Evolutionary conservation across 2,113 vertebrate species (phyloP), one percentile per base, ranked within the genome.

Genomic region (Noctilio leporinus): DNA sequence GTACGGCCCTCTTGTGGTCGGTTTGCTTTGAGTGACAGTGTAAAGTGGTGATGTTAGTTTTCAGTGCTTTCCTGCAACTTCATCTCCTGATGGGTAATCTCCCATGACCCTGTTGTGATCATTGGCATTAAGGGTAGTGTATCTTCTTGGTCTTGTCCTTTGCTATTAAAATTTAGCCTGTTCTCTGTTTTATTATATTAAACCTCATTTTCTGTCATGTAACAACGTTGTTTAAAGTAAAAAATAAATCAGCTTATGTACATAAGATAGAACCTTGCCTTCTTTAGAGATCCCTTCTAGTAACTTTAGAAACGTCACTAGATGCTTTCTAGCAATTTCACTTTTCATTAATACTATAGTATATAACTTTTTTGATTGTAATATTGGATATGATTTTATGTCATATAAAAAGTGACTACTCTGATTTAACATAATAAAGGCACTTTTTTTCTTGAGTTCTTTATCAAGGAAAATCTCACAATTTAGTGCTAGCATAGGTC

Each of bases 241-340:
- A 55, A 91, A 87, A 55, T 7, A 26, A 43, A 28, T 30, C 49
- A 28, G 12, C 30, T 35, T 47, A 9, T 24, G 1, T 73, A 5
- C 17, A 4, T 67, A 72, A 19, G 5, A 2, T 35, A 51, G 53
- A 81, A 76, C 4, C 7, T 43, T 93, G 22, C 73, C 24, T 88
- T 82, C 43, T 80, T 80, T 45, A 53, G 49, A 91, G 73, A 89
- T 94, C 40, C n/a, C 91, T 85, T 75, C 15, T 87, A 22, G 30
- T 62, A 62, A 51, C 6, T 51, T 73, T 5, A 49, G 47, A 24
- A 62, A 77, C 76, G 26, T 78, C 28, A 55, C 26, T 55, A 55
- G 51, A 40, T 55, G n/a, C 51, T 78, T 78, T 57, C 51, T 57
- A 40, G 22, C 38, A 28, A 62, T 35, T 91, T 87, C 85, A 57